Conservation (phyloP, 2,888 invertebrate genomes). For the Dioctria rufipes region DNA sequence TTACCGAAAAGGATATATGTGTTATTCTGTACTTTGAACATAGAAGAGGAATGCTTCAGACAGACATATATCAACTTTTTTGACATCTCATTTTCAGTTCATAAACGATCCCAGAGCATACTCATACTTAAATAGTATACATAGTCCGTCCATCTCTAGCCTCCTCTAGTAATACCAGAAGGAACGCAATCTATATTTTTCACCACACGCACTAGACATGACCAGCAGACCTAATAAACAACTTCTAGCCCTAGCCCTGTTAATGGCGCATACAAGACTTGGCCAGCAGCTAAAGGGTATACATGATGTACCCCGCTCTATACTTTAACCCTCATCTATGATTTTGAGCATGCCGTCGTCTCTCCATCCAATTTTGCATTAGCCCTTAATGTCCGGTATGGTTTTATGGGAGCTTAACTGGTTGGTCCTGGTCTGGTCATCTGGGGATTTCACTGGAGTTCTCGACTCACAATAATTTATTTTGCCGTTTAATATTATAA, state of each 20-base stretch:
- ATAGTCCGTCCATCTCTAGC: too few relatives aligned
- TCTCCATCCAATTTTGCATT: constrained; percentile 14
- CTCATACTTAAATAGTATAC: neutral
- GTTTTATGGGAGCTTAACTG: constrained; percentile 43
- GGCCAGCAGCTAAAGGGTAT: constrained; percentile 17
- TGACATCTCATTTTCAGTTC: constrained; percentile 45
- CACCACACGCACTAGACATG: constrained; percentile 42
- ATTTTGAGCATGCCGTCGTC: neutral
- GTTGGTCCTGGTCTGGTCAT: constrained; percentile 39
- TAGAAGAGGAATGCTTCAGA: constrained; percentile 26
- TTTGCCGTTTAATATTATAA: constrained; percentile 47
- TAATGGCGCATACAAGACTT: constrained; percentile 31
- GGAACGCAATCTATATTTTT: constrained; percentile 26
- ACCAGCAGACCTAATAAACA: constrained; percentile 46
- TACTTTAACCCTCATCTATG: neutral
- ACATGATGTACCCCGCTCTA: constrained; percentile 2
- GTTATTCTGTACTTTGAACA: neutral
- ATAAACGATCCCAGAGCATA: constrained; percentile 29
- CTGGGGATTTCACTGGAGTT: constrained; percentile 32
- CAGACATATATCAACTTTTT: constrained; percentile 48
- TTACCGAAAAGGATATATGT: neutral
- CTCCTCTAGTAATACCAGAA: neutral
- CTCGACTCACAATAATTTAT: constrained; percentile 26
- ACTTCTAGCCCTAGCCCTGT: constrained; percentile 23
- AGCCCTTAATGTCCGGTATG: constrained; percentile 26